Evolutionary conservation across 1,140 invertebrate genomes (phyloP).

Genomic region (Brachionus sp.): DNA sequence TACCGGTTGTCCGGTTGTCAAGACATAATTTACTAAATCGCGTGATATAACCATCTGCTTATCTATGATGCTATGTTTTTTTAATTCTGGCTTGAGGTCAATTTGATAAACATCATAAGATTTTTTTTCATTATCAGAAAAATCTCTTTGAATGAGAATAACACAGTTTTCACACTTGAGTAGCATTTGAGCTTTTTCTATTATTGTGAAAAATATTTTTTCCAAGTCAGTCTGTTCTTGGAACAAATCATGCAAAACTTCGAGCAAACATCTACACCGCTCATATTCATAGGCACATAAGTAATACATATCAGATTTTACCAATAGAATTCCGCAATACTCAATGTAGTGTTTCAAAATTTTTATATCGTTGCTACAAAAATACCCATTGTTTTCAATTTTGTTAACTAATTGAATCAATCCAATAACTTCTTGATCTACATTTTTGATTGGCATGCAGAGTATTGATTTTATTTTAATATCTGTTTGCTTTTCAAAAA

Average conservation of each 20-base stretch:
- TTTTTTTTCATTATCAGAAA: slow-evolving; percentile 53
- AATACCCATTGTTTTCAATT: slow-evolving; percentile 47
- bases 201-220: slow-evolving; percentile 61
- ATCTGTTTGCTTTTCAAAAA: slow-evolving; percentile 25
- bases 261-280: slow-evolving; percentile 60
- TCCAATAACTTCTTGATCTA: slow-evolving; percentile 88
- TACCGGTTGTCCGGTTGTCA: slow-evolving; percentile 80
- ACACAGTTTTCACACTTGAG: slow-evolving; percentile 61
- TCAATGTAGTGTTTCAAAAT: slow-evolving; percentile 62
- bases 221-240: slow-evolving; percentile 63
- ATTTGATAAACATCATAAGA: slow-evolving; percentile 58
- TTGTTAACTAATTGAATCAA: slow-evolving; percentile 94
- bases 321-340: slow-evolving; percentile 62
- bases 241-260: slow-evolving; percentile 62
- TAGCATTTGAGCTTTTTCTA: slow-evolving; percentile 61
- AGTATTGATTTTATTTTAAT: slow-evolving; percentile 50
- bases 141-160: slow-evolving; percentile 52
- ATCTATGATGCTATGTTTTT: neutral
- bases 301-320: slow-evolving; percentile 62
- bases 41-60: slow-evolving; percentile 45
- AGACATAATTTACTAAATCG: slow-evolving; percentile 87
- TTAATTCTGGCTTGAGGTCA: slow-evolving; percentile 58
- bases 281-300: slow-evolving; percentile 61
- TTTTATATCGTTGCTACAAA: slow-evolving; percentile 57
- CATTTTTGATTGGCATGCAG: slow-evolving; percentile 90